Base-by-base conservation (phyloP, 2,113 vertebrate species). In the Aramus guarauna region DNA sequence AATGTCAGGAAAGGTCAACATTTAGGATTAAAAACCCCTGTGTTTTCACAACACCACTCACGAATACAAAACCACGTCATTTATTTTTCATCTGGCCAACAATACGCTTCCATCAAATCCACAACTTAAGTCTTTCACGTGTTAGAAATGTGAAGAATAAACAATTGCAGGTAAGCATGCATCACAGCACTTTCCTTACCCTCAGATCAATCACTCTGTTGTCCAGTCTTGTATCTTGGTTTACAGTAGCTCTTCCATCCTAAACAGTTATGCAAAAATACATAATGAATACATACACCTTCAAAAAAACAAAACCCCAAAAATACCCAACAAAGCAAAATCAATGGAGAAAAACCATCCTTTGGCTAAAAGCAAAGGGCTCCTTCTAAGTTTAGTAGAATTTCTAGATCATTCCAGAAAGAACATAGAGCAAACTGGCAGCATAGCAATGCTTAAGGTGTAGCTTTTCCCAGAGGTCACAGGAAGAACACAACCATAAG, bases 231-330 rank as follows among this genome's bases (percentile, higher is more conserved):
- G 99, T 99, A 98, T 99, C 99, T 94, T 99, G 99, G 97, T 99
- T 99, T 91, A 99, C 99, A 39, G 99, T 99, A 90, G 99, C 99
- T 99, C 99, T 99, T 97, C 99, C 99, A 97, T 99, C 99, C 99
- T 99, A 93, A 94, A 83, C 21, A 86, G 80, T 92, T 78, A 24
- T 34, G 30, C 50, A 88, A 77, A 90, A 64, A 81, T 18, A 78
- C 21, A 66, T 12, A 71, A 59, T 74, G 29, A 85, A 96, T 93
- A 91, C 11, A 92, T 6, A 87, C 24, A 47, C 27, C 62, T 52
- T 22, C 88, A 47, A 72, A 50, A 7, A 55, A 15, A 3, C 3
- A 22, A 32, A 30, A 52, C 32, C n/a, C 7, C 11, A 74, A n/a
- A 77, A 47, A 11, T n/a, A n/a, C 8, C 18, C 15, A 63, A 32